Base-by-base conservation (phyloP, 2,797 vertebrate genomes). In the Etheostoma nigrum region DNA sequence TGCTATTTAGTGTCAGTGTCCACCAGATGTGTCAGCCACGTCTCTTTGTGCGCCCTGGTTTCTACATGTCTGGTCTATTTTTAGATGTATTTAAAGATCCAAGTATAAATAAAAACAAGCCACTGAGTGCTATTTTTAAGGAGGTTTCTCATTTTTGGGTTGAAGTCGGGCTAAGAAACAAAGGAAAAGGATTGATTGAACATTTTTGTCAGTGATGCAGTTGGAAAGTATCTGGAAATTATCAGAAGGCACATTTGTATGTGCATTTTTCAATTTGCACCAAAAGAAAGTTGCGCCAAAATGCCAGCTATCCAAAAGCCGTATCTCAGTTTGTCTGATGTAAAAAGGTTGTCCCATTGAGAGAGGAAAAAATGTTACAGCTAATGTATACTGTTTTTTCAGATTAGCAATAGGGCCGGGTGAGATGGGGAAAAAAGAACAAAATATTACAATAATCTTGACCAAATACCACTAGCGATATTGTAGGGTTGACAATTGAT, bases 121-220 rank as follows among this genome's bases (percentile, higher is more conserved):
- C 33, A 18, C 48, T 52, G 33, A 18, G 25, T 25, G n/a, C 14
- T 66, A 62, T 73, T 82, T 72, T 55, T 72, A 76, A 51, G 40
- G 4, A 13, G 0, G 13, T 16, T 33, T 69, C 7, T 63, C 47
- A 55, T 62, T 52, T 10, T 5, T 49, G 14, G 12, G 6, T 49
- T 8, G 16, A 21, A 63, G 25, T n/a, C 11, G 15, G 3, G 9
- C 7, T 11, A n/a, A 58, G 18, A 59, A 40, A 14, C 19, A 33
- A 18, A 21, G 19, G 18, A 4, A 6, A 36, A 33, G 18, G 1
- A 16, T 23, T 44, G 5, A 19, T 10, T 25, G 10, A 6, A 13
- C 47, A 18, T 57, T 63, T 10, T 9, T 36, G 36, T 36, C 36
- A 61, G 7, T 27, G 16, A 48, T n/a, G 14, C 9, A 53, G 64